These are phyloP conservation scores for Phyllostomus hastatus DNA, from an alignment of 2,113 vertebrate species.

Conservation along the genomic window DNA sequence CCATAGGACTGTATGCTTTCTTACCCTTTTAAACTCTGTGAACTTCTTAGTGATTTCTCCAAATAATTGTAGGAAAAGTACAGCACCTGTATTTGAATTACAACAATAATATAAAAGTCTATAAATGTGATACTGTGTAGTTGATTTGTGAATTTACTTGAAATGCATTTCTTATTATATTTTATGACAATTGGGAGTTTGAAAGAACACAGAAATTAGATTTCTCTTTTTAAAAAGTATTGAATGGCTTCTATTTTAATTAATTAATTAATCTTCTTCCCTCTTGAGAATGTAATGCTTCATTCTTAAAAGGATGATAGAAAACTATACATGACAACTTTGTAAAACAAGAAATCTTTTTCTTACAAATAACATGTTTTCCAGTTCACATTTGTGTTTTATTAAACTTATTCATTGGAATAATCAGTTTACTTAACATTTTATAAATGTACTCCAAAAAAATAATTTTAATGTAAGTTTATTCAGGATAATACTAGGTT, in stretches of 20 bases:
- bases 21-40: slow-evolving; percentile 1
- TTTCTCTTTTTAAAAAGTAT: slow-evolving; percentile 21
- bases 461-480: neutral
- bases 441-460: neutral
- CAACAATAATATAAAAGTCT: neutral
- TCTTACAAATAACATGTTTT: slow-evolving; percentile 25
- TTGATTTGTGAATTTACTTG: slow-evolving; percentile 35
- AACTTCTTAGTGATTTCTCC: neutral
- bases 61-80: neutral
- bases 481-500: neutral
- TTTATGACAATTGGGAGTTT: slow-evolving; percentile 13
- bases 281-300: slow-evolving; percentile 4
- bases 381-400: slow-evolving; percentile 12
- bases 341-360: neutral
- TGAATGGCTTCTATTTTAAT: slow-evolving; percentile 17
- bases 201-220: slow-evolving; percentile 25
- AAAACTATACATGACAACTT: neutral
- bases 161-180: slow-evolving; percentile 13
- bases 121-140: neutral
- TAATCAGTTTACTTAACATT: neutral
- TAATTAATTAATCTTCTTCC: neutral
- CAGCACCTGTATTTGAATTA: neutral
- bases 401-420: neutral
- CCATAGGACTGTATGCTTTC: neutral
- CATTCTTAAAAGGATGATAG: neutral